phyloP scores from a whole-genome alignment of 2,113 vertebrate species.

The Oostethus manadensis region DNA sequence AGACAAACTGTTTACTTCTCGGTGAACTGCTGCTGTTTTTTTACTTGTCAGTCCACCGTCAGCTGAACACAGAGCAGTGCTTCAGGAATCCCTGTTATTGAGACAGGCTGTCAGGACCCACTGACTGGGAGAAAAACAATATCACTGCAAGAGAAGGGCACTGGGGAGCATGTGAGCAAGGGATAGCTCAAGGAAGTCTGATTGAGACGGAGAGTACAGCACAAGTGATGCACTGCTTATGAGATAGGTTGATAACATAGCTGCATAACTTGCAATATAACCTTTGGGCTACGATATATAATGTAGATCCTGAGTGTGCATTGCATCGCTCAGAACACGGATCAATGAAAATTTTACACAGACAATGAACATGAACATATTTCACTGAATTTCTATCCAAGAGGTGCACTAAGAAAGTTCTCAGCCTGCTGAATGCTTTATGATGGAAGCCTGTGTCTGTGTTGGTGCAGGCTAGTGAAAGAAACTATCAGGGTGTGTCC shows the following conservation, averaged over 20 bases:
- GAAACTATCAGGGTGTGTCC: no score
- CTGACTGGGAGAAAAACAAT: slow-evolving; percentile 53
- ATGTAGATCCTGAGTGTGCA: neutral
- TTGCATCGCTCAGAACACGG: neutral
- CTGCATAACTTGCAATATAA: slow-evolving; percentile 22
- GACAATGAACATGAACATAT: neutral
- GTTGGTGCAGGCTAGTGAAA: slow-evolving; percentile 32
- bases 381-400: slow-evolving; percentile 9
- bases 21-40: slow-evolving; percentile 6
- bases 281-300: slow-evolving; percentile 18
- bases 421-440: neutral
- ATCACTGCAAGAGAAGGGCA: slow-evolving; percentile 40
- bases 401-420: slow-evolving; percentile 1
- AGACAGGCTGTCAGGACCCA: slow-evolving; percentile 61
- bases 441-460: slow-evolving; percentile 1
- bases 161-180: slow-evolving; percentile 17
- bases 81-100: slow-evolving; percentile 56
- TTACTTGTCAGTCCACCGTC: slow-evolving; percentile 37
- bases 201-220: slow-evolving; percentile 33
- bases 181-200: slow-evolving; percentile 34
- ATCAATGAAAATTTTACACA: slow-evolving; percentile 9
- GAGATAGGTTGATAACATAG: slow-evolving; percentile 33
- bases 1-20: neutral
- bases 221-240: slow-evolving; percentile 37
- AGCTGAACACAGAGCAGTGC: slow-evolving; percentile 35